Base-by-base conservation (phyloP, 2,888 invertebrate genomes). In the Byasa hedistus region DNA sequence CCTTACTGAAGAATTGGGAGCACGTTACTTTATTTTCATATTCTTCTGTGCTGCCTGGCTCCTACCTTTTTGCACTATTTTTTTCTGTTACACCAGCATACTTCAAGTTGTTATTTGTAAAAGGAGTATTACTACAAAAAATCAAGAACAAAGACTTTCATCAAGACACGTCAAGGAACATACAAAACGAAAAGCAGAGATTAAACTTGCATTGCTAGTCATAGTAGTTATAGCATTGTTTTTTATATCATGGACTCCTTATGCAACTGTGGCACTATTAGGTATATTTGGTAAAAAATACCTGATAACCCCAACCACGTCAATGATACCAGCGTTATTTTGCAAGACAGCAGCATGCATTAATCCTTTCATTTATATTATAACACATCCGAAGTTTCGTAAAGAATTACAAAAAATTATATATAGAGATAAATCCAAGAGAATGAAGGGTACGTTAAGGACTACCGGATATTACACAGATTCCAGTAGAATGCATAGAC, bases 211-310 rank as follows among this genome's bases (percentile, higher is more conserved):
- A 0, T 87, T 93, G 65, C 92, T 95, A 62, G 95, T 96, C 17
- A 93, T 95, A 66, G 91, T 92, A 24, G 94, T 96, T 0, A 95
- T 96, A 69, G 92, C 93, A 0, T 79, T 96, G 69, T 97, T 96
- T 94, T 95, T 96, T 76, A 76, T 94, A 15, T 94, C 96, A 0
- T 97, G 97, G 97, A 95, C 96, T 0, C 97, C 97, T 0, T 97
- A 97, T 78, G 94, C 96, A 0, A 83, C 95, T 0, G 94, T 97
- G 0, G 94, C 96, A 19, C 90, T 97, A 39, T 79, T 96, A 24
- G 96, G 96, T 0, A 94, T 96, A 72, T 93, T 93, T 69, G 95
- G 94, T 3, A 86, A 93, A 73, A 93, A 93, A 69, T 83, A 93
- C 32, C 81, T 94, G 19, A 91, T 97, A 52, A 94, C 95, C 0